These are phyloP conservation scores for Decapterus maruadsi DNA, from an alignment of 2,797 vertebrate genomes.

Conservation along the genomic window DNA sequence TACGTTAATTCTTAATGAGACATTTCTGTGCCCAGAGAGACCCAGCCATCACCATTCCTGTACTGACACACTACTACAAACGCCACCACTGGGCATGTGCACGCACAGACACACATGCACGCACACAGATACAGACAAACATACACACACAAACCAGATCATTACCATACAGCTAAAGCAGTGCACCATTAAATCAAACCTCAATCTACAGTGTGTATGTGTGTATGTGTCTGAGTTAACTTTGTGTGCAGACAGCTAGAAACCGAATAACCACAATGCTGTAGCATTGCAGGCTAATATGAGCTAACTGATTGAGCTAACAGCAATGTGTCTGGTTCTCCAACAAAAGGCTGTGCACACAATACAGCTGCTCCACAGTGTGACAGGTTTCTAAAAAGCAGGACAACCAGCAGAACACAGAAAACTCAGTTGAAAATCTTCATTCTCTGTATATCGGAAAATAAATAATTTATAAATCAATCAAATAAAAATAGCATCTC, in stretches of 20 bases:
- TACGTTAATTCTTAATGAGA: constrained; percentile 92
- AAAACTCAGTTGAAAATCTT: background rate
- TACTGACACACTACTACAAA: constrained; percentile 83
- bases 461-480: background rate
- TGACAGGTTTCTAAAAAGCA: constrained; percentile 10
- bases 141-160: constrained; percentile 71
- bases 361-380: constrained; percentile 1
- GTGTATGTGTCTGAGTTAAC: constrained; percentile 36
- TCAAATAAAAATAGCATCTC: too few relatives aligned
- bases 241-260: constrained; percentile 55
- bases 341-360: constrained; percentile 35
- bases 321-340: constrained; percentile 38
- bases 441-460: background rate
- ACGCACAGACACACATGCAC: background rate
- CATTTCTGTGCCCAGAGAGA: constrained; percentile 87
- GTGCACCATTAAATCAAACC: constrained; percentile 77
- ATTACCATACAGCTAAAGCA: constrained; percentile 81
- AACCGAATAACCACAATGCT: constrained; percentile 48
- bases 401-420: background rate
- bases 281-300: constrained; percentile 62
- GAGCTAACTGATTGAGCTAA: constrained; percentile 59
- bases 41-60: constrained; percentile 80
- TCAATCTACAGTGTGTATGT: constrained; percentile 44
- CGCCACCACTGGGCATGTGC: constrained; percentile 62
- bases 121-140: constrained; percentile 52